Conservation (phyloP, 2,888 invertebrate species). For the Allacma fusca region DNA sequence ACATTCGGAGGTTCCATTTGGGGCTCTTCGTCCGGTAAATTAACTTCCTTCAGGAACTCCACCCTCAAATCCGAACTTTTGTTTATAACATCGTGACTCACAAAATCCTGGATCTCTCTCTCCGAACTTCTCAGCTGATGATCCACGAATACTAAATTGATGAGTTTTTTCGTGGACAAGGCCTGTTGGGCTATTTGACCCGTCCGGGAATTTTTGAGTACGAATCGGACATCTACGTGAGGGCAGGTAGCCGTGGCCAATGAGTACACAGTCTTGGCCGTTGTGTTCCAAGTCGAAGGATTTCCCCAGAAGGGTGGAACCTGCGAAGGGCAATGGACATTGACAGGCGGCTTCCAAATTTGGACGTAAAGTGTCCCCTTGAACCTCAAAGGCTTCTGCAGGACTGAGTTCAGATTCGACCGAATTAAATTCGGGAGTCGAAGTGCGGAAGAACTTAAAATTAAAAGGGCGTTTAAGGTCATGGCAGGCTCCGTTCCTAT, state of each 20-base stretch:
- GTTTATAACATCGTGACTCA: background rate
- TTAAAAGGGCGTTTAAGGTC: slow-evolving; percentile 30
- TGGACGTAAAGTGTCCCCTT: slow-evolving; percentile 30
- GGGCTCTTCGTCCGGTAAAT: background rate
- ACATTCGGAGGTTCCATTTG: slow-evolving; percentile 63
- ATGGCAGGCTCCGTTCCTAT: too few species aligned
- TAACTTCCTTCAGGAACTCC: background rate
- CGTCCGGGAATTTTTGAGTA: slow-evolving; percentile 44
- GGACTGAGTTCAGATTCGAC: background rate
- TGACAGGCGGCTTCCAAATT: slow-evolving; percentile 22
- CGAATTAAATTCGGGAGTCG: slow-evolving; percentile 33
- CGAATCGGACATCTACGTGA: slow-evolving; percentile 52
- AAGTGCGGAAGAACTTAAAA: slow-evolving; percentile 30
- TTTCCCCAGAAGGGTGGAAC: slow-evolving; percentile 8
- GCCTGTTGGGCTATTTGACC: background rate
- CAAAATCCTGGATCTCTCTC: slow-evolving; percentile 23
- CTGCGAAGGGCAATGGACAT: background rate
- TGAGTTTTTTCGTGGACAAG: slow-evolving; percentile 33
- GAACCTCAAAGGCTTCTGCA: background rate
- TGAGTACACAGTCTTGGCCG: slow-evolving; percentile 35
- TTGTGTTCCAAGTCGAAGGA: too few species aligned
- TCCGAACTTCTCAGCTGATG: background rate
- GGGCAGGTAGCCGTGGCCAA: slow-evolving; percentile 47
- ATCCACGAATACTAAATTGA: slow-evolving; percentile 21
- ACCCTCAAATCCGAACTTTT: background rate